A percentile compares a stretch with the other conserved stretches of the same genome.
Conservation (phyloP, 2,113 vertebrate species). For the Cyphomyrus plagiostoma region DNA sequence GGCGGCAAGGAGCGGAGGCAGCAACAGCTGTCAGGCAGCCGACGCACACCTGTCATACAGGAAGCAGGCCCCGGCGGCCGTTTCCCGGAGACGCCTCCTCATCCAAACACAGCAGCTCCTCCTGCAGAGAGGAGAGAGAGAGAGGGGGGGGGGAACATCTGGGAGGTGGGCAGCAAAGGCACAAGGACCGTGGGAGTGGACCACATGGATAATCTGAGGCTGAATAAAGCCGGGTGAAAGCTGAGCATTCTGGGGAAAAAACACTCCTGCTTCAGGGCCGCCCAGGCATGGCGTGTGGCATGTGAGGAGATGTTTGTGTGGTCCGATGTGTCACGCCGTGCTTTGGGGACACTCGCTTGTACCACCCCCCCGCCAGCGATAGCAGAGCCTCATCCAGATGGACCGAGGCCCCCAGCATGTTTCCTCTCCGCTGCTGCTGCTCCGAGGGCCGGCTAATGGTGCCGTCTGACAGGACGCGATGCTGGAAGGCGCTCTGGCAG, state of each 20-base stretch:
- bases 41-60: slow-evolving; percentile 69
- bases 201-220: not conserved
- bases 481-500: not conserved
- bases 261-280: not conserved
- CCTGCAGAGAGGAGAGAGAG: slow-evolving; percentile 30
- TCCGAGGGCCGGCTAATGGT: not conserved
- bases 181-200: not conserved
- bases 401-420: not conserved
- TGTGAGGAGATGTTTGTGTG: not conserved
- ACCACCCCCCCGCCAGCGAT: not conserved
- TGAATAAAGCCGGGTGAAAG: not conserved
- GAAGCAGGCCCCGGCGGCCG: slow-evolving; percentile 59
- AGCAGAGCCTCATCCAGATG: slow-evolving; percentile 13
- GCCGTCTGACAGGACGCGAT: slow-evolving; percentile 8
- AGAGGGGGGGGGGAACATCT: slow-evolving; percentile 28
- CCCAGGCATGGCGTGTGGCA: not conserved
- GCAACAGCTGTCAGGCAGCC: slow-evolving; percentile 63
- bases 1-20: slow-evolving; percentile 33
- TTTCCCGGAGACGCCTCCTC: slow-evolving; percentile 71
- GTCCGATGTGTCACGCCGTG: not conserved
- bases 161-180: not conserved
- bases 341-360: not conserved
- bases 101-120: slow-evolving; percentile 46
- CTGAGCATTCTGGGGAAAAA: not conserved
- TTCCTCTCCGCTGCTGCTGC: not conserved